Base-by-base conservation (phyloP, 2,888 invertebrate genomes). In the Epinotia brunnichana region DNA sequence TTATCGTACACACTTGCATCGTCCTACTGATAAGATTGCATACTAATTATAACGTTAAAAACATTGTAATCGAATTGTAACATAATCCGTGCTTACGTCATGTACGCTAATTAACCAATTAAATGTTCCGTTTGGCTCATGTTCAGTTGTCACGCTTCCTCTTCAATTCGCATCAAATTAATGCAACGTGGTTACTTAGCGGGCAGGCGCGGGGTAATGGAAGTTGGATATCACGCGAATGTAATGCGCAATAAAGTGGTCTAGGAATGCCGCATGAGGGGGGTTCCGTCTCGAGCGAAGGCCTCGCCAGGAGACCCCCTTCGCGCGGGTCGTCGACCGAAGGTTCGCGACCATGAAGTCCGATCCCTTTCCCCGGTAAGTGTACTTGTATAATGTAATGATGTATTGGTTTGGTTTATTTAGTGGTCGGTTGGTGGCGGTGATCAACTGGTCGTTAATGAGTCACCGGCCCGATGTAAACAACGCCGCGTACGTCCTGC, bases 381-480 rank as follows among this genome's bases (percentile, higher is more conserved):
- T 7, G 48, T 48, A 75, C 74, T 71, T 76, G 24, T 62, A 19
- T 44, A 48, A 35, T 41, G 64, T 17, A 48, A 35, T 41, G 64
- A 17, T 53, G 59, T 53, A 62, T 69, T 48, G 48, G 39, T 29
- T 57, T 69, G 51, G 61, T n/a, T 48, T n/a, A 48, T 48, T 48
- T 48, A 48, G n/a, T 48, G 48, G 48, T 48, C 48, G n/a, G 41
- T 53, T 44, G 41, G 54, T 77, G 74, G 75, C 66, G 63, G 79
- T 79, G 82, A 81, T 80, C 79, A 81, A 82, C 77, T 82, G 83
- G 82, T 84, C 83, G 87, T 83, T 88, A 84, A 84, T 90, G 90
- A 90, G 85, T 90, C 90, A 90, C 81, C 51, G 63, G 60, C 76
- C 80, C 80, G 87, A 84, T 85, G 86, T 87, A 88, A 89, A 87